A percentile compares a stretch with the other conserved stretches of the same genome.
Conservation (phyloP, 2,888 invertebrate species). For the Mantis religiosa region DNA sequence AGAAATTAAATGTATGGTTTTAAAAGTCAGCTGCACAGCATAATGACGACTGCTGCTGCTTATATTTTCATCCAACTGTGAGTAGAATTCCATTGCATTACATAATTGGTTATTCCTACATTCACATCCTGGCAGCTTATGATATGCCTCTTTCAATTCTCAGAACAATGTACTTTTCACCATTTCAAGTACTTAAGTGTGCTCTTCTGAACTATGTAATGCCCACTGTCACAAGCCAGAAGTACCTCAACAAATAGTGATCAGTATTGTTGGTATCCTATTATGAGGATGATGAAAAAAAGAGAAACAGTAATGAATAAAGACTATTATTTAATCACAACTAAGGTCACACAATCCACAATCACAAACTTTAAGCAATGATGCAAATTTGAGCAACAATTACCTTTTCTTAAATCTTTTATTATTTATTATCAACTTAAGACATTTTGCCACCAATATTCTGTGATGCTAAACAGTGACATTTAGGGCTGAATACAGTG, state of each 20-base stretch:
- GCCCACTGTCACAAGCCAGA: not conserved
- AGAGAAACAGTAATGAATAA: constrained; percentile 24
- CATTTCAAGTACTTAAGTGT: not conserved
- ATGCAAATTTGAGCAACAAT: not conserved
- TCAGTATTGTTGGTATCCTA: not conserved
- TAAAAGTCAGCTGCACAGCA: not conserved
- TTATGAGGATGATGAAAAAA: constrained; percentile 9
- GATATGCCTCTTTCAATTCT: not conserved
- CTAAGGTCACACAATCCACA: not conserved
- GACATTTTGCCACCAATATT: constrained; percentile 10
- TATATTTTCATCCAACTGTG: not conserved
- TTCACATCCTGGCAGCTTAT: not conserved
- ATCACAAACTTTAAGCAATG: not conserved
- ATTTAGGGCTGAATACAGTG: constrained; percentile 29
- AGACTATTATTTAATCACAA: not conserved
- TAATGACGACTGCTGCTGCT: not conserved
- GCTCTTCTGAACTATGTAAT: not conserved
- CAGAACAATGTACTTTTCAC: not conserved
- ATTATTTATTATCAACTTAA: not conserved
- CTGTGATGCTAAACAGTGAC: not conserved
- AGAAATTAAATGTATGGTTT: not conserved
- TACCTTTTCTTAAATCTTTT: not conserved
- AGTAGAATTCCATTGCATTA: not conserved
- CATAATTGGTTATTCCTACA: not conserved
- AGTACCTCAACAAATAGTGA: not conserved